Base-by-base conservation (phyloP, 2,888 invertebrate species). In the Chymomyza procnemis region DNA sequence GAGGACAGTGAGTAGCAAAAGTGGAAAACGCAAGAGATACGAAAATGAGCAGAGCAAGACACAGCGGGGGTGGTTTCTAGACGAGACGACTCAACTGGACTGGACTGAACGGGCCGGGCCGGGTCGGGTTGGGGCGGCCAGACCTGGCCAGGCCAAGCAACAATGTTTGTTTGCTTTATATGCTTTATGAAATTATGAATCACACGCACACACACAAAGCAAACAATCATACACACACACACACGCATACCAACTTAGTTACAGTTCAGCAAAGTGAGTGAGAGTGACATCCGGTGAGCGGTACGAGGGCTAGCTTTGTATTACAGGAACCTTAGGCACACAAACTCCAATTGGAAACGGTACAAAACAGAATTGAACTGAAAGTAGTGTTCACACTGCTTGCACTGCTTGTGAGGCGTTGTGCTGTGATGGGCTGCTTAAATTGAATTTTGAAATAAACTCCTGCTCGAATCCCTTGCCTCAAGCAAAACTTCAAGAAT, bases 261-360 rank as follows among this genome's bases (percentile, higher is more conserved):
- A 41, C 34, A 41, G 9, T 41, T 41, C 34, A 41, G 34, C 34
- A 58, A 59, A 58, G 68, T 61, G 67, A 65, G 58, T 19, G 64
- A 46, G 61, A 68, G 61, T 67, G 74, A 83, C 86, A 81, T 81
- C 81, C 81, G 81, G 86, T 73, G 66, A 19, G 69, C 46, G 54
- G 54, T 26, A 26, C 52, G 47, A 47, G 47, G 47, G 47, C 14
- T 47, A 14, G 1, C 16, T 47, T 47, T 14, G 8, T 14, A 14
- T 47, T 47, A n/a, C 47, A 26, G 26, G 6, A 26, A 26, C 26
- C 26, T 26, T 6, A 26, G 26, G 26, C 26, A 4, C 26, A 26
- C 26, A 8, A 4, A 26, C 26, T n/a, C n/a, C n/a, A n/a, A 26
- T 3, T 26, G 26, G 8, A 4, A 26, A 26, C 26, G 26, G 26